Evolutionary conservation across 2,797 vertebrate species (phyloP).

Genomic region (Protosalanx chinensis): DNA sequence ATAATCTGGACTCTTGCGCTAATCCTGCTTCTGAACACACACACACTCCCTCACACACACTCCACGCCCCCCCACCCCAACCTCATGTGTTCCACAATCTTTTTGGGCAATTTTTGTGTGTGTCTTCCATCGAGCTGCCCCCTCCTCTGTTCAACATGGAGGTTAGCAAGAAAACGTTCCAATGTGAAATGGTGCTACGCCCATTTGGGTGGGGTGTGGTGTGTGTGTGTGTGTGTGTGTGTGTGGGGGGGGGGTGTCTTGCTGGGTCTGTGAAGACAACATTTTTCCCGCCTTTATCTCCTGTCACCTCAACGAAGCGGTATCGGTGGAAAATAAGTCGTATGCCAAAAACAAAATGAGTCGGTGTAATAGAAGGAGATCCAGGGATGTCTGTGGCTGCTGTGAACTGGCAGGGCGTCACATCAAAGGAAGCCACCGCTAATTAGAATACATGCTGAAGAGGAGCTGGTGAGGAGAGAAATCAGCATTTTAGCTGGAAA

Average conservation of each 20-base stretch:
- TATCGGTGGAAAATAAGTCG: slow-evolving; percentile 49
- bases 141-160: neutral
- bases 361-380: slow-evolving; percentile 64
- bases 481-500: slow-evolving; percentile 68
- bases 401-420: slow-evolving; percentile 55
- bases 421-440: slow-evolving; percentile 68
- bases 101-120: neutral
- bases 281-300: slow-evolving; percentile 49
- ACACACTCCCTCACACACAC: neutral
- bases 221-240: too few relatives aligned
- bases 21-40: neutral
- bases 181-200: too few relatives aligned
- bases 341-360: slow-evolving; percentile 66
- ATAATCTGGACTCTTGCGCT: neutral
- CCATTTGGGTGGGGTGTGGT: too few relatives aligned
- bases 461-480: slow-evolving; percentile 56
- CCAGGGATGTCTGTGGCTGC: slow-evolving; percentile 38
- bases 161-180: too few relatives aligned
- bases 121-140: neutral
- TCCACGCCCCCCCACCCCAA: neutral
- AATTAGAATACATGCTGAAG: slow-evolving; percentile 71
- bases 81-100: neutral
- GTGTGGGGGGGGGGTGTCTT: too few relatives aligned
- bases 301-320: slow-evolving; percentile 49
- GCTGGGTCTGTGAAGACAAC: neutral